Evolutionary conservation across 2,113 vertebrate species (phyloP), one percentile per base, ranked within the genome.

Genomic region (Lanius ludovicianus): DNA sequence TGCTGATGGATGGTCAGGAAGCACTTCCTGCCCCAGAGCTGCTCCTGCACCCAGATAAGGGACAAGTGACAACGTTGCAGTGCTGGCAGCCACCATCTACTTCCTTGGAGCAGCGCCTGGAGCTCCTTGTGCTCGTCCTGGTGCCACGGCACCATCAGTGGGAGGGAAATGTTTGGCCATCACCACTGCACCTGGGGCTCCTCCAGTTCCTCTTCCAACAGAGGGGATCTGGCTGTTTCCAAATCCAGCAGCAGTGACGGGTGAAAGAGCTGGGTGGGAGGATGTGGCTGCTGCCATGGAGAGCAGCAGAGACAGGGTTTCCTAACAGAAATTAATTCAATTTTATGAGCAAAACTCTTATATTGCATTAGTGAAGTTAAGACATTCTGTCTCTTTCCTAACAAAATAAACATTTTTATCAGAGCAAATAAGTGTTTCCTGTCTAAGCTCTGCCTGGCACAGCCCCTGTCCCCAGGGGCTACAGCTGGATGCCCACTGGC

Each of bases 101-200:
- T 50, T 41, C 83, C 41, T 50, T 33, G 23, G 28, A 49, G 57
- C 33, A 42, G n/a, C 60, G 70, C 22, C 30, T 62, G 60, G 37
- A 56, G 28, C 55, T 62, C 41, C 39, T 37, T 50, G 50, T 0
- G 2, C n/a, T n/a, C 4, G 0, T 35, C 25, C 35, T 53, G 0
- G 1, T n/a, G 83, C 60, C 75, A 33, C 0, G 4, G 21, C 41
- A 33, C 18, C 1, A 0, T 33, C 11, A 1, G 64, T 74, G 87
- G 31, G 50, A 70, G n/a, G 55, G 47, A 53, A 78, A 87, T 53
- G 15, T 64, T 81, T 74, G 75, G 24, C 42, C 24, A 20, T 39
- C 41, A 39, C 52, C n/a, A 10, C 62, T 31, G n/a, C 37, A 42
- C 28, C 28, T 57, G 1, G 3, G 42, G 42, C 63, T 86, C 25